Evolutionary conservation across 1,140 invertebrate species (phyloP).

Genomic region (Drosophila burlai): DNA sequence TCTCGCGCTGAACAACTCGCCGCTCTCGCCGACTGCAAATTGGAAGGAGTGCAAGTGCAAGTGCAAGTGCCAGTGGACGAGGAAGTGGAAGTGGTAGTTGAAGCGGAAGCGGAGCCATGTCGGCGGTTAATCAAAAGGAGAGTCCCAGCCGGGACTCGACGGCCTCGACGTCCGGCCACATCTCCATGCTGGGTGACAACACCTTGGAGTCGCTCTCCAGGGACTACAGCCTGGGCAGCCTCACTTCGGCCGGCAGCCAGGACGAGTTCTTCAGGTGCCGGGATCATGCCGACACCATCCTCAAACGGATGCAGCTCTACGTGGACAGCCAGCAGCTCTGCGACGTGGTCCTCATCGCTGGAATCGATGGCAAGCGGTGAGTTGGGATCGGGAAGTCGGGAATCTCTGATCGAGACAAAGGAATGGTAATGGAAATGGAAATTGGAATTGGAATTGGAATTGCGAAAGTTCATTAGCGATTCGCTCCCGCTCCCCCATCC

Average conservation of each 20-base stretch:
- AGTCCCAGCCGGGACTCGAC: slow-evolving; percentile 84
- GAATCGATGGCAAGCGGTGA: slow-evolving; percentile 88
- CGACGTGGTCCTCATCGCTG: slow-evolving; percentile 92
- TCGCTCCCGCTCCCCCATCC: slow-evolving; percentile 23
- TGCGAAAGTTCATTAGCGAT: slow-evolving; percentile 52
- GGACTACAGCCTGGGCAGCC: slow-evolving; percentile 78
- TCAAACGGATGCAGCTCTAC: slow-evolving; percentile 93
- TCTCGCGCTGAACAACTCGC: slow-evolving; percentile 14
- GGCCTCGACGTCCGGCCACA: slow-evolving; percentile 76
- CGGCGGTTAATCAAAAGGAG: slow-evolving; percentile 79
- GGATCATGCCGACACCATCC: slow-evolving; percentile 92
- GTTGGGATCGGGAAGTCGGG: slow-evolving; percentile 26
- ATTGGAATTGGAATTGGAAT: slow-evolving; percentile 26
- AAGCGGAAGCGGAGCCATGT: slow-evolving; percentile 45
- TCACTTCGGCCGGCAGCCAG: slow-evolving; percentile 85
- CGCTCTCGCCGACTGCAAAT: slow-evolving; percentile 16
- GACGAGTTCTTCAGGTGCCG: slow-evolving; percentile 93
- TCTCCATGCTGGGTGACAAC: slow-evolving; percentile 74
- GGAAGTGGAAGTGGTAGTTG: background rate
- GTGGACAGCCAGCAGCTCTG: slow-evolving; percentile 92
- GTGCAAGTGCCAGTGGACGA: background rate
- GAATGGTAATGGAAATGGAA: slow-evolving; percentile 52
- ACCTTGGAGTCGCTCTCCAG: slow-evolving; percentile 73
- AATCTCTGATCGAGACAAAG: slow-evolving; percentile 44
- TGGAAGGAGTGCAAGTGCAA: slow-evolving; percentile 22